Evolutionary conservation across 2,797 vertebrate species (phyloP), one percentile per base, ranked within the genome.

Genomic region (Sebastes taczanowskii): DNA sequence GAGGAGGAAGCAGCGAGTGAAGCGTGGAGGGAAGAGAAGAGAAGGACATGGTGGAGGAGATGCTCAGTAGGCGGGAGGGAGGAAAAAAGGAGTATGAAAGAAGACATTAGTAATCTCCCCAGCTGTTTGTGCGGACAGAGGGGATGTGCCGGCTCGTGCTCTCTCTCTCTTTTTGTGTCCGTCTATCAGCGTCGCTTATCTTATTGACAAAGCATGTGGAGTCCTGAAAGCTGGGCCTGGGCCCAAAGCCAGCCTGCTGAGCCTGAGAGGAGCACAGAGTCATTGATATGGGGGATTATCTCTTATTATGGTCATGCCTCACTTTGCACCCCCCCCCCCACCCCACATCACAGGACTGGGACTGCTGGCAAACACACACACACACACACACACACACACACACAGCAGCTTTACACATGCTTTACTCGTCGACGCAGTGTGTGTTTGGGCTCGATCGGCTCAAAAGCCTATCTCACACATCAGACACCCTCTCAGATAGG

Each of bases 261-360:
- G 81, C 61, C 86, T 85, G 75, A 86, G 87, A 86, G 84, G 46
- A 80, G 77, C 84, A 81, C 68, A 62, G 83, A 88, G 89, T 87
- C 84, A 91, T 80, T 89, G 91, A 95, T 93, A 93, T 35, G 71
- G 80, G 32, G 90, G 91, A 94, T 95, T 94, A 94, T 92, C 86
- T 95, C 69, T 83, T 89, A 89, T 94, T 91, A 90, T 91, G 83
- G 90, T 88, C 90, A 91, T 77, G 87, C 82, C 85, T 89, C 83
- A 72, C 83, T 85, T 78, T 88, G 68, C 68, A 83, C 80, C 78
- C 78, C 29, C 78, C 78, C 29, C 77, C 77, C 80, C 67, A 82
- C 81, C 77, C 70, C 71, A 60, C 67, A 84, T 88, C 81, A 84
- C 75, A 85, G 74, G 14, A 56, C 49, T 32, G 62, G 23, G 16